Conservation (phyloP, 2,113 vertebrate species). For the Artemisiospiza belli region DNA sequence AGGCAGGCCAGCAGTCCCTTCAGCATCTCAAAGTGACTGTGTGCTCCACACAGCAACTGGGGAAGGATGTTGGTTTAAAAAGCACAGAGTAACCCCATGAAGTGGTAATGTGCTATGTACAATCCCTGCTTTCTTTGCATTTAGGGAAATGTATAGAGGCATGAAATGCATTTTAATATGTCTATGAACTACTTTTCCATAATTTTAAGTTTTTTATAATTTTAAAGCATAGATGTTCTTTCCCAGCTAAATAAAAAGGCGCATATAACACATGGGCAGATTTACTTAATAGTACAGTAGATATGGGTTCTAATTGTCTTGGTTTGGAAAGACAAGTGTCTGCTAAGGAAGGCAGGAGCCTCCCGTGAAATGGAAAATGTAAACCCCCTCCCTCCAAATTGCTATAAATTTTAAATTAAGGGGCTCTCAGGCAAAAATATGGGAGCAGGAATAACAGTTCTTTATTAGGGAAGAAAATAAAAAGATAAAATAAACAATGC, state of each 20-base stretch:
- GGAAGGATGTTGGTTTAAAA: not conserved
- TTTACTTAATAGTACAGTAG: not conserved
- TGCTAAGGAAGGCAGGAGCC: too few relatives aligned
- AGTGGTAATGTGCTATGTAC: not conserved
- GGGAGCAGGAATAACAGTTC: too few relatives aligned
- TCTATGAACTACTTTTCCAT: not conserved
- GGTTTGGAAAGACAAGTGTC: too few relatives aligned
- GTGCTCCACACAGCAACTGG: not conserved
- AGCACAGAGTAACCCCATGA: not conserved
- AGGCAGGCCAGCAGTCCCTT: not conserved
- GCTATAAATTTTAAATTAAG: too few relatives aligned
- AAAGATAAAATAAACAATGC: too few relatives aligned
- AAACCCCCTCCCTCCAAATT: too few relatives aligned
- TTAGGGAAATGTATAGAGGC: not conserved
- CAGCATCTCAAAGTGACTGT: not conserved
- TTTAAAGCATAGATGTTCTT: not conserved
- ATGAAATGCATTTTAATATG: not conserved
- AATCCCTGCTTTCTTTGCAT: not conserved
- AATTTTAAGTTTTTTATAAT: not conserved
- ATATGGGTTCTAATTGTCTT: not conserved
- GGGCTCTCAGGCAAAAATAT: too few relatives aligned
- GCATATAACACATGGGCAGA: not conserved
- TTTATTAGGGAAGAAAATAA: too few relatives aligned
- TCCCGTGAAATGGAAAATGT: too few relatives aligned
- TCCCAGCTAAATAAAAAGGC: not conserved